A percentile compares a stretch with the other conserved stretches of the same genome.
Conservation (phyloP, 2,113 vertebrate genomes). For the Gambusia holbrooki region DNA sequence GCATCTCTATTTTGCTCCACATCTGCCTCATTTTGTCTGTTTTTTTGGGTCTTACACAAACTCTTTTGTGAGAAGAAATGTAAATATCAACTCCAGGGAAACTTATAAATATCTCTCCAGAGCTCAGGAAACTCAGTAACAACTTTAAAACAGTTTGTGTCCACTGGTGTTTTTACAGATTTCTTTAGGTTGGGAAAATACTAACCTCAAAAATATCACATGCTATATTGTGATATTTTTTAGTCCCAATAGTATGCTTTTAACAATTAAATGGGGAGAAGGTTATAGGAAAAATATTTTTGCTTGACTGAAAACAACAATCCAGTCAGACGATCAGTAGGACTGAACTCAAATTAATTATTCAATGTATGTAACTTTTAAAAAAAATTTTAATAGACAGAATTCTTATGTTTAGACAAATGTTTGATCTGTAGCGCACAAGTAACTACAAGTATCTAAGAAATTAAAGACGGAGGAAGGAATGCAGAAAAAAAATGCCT, state of each 20-base stretch:
- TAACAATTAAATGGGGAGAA: neutral
- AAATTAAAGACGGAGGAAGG: slow-evolving; percentile 8
- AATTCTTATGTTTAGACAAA: slow-evolving; percentile 3
- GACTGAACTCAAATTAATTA: neutral
- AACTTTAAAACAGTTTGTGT: neutral
- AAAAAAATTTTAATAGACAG: slow-evolving; percentile 5
- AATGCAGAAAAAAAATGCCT: slow-evolving; percentile 10
- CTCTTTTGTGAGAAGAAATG: neutral
- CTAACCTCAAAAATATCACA: too few species aligned
- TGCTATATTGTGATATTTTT: too few species aligned
- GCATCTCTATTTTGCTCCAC: too few species aligned
- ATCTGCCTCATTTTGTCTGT: neutral
- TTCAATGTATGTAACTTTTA: neutral
- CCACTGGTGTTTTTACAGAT: neutral
- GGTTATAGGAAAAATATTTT: neutral
- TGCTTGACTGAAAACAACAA: neutral
- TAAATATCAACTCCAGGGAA: neutral
- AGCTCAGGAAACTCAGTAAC: neutral
- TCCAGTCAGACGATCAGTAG: neutral
- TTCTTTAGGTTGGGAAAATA: neutral
- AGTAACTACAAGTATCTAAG: slow-evolving; percentile 6
- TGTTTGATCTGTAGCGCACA: slow-evolving; percentile 18
- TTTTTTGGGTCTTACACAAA: neutral
- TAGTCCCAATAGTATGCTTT: neutral
- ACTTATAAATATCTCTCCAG: neutral